Evolutionary conservation across 2,888 invertebrate genomes (phyloP).

Genomic region (Xanthorhoe spadicearia): DNA sequence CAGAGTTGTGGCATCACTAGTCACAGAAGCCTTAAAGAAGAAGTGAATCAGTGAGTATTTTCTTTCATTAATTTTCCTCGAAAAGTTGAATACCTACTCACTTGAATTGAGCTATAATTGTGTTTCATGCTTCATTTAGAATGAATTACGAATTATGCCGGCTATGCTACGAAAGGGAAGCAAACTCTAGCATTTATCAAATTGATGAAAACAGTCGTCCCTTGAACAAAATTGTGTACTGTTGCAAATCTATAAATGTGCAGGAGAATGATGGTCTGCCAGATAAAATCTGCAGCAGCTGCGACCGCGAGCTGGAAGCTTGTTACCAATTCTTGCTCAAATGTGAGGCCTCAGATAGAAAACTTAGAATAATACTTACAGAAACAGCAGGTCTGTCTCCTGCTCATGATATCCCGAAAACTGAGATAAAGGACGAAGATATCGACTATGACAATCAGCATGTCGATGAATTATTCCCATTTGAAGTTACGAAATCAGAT

Average conservation of each 20-base stretch:
- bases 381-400: not conserved
- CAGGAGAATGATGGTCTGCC: constrained; percentile 64
- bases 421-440: constrained; percentile 59
- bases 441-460: constrained; percentile 42
- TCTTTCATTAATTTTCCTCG: no score
- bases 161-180: constrained; percentile 61
- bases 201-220: constrained; percentile 41
- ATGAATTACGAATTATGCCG: constrained; percentile 64
- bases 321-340: constrained; percentile 64
- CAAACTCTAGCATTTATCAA: constrained; percentile 55
- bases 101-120: no score
- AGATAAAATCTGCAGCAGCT: constrained; percentile 56
- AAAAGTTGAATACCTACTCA: no score
- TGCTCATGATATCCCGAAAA: constrained; percentile 38
- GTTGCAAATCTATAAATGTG: constrained; percentile 60
- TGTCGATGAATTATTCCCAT: constrained; percentile 34
- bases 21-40: no score
- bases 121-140: no score
- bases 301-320: constrained; percentile 55
- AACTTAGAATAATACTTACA: constrained; percentile 49
- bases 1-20: no score
- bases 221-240: constrained; percentile 61
- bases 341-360: constrained; percentile 66
- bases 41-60: no score
- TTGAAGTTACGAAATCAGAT: constrained; percentile 15